phyloP scores from a whole-genome alignment of 2,888 invertebrate genomes.

The Lacanobia oleracea region DNA sequence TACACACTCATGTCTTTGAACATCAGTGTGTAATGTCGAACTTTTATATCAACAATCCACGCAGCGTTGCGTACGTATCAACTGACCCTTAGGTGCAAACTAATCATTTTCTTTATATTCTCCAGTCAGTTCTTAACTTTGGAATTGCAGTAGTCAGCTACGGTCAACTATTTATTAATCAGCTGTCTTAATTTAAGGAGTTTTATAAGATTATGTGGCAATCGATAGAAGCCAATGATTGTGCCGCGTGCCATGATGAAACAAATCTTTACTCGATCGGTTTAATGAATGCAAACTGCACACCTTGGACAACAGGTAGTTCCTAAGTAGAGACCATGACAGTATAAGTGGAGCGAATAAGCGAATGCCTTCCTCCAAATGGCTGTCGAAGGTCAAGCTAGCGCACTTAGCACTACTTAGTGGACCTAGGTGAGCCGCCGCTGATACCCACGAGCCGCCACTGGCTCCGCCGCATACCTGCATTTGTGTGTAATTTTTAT shows the following conservation, averaged over 20 bases:
- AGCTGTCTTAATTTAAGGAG: not conserved
- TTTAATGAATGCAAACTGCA: not conserved
- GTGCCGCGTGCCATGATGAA: not conserved
- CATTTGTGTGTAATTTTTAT: constrained; percentile 55
- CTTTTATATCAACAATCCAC: too few relatives aligned
- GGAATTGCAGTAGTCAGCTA: not conserved
- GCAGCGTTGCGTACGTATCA: too few relatives aligned
- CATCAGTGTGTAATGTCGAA: too few relatives aligned
- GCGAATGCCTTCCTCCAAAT: not conserved
- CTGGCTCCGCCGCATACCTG: constrained; percentile 14
- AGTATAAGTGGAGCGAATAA: constrained; percentile 5
- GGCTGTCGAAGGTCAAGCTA: constrained; percentile 38
- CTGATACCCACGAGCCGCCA: constrained; percentile 13
- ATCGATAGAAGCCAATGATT: not conserved
- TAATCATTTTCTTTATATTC: not conserved
- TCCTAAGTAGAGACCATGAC: not conserved
- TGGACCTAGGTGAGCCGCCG: constrained; percentile 5
- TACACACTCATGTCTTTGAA: too few relatives aligned
- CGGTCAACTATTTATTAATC: too few relatives aligned
- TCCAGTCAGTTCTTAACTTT: not conserved
- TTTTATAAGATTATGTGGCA: not conserved
- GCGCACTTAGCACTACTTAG: not conserved
- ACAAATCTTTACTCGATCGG: too few relatives aligned
- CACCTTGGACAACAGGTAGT: not conserved
- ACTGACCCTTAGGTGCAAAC: not conserved